Conservation (phyloP, 2,113 vertebrate genomes). For the Setophaga petechia region DNA sequence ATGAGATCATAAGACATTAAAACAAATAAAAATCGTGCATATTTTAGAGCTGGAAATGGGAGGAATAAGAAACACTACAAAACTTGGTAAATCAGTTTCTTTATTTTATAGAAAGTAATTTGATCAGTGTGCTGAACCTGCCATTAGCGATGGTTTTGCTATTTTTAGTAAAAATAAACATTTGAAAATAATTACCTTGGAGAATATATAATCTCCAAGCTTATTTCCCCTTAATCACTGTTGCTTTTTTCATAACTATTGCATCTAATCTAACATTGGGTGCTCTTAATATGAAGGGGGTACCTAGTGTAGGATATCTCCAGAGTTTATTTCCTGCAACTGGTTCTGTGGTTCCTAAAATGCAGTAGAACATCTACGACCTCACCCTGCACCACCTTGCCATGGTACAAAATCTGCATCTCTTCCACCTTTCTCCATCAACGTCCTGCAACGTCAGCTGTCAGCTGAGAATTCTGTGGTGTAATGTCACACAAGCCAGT, state of each 20-base stretch:
- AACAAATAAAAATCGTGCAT: neutral
- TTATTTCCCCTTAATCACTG: neutral
- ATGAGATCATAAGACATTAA: rapidly evolving
- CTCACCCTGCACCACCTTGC: neutral
- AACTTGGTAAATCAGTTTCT: neutral
- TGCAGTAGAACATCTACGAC: neutral
- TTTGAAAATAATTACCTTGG: constrained; percentile 23
- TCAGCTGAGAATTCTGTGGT: neutral
- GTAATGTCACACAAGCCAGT: neutral
- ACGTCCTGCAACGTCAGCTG: neutral
- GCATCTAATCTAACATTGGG: constrained; percentile 30
- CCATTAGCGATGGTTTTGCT: neutral
- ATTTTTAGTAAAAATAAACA: constrained; percentile 57
- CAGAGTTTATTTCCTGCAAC: neutral
- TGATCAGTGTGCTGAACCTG: constrained; percentile 35
- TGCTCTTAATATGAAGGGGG: neutral
- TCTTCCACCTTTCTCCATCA: neutral
- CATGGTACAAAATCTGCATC: neutral
- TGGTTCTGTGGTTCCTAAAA: neutral
- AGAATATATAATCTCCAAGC: neutral
- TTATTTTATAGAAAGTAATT: constrained; percentile 56
- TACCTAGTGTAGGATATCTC: neutral
- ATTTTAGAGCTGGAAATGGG: neutral
- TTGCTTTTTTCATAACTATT: neutral
- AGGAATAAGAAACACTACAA: neutral